Evolutionary conservation across 2,797 vertebrate genomes (phyloP).

Genomic region (Xiphophorus birchmanni): DNA sequence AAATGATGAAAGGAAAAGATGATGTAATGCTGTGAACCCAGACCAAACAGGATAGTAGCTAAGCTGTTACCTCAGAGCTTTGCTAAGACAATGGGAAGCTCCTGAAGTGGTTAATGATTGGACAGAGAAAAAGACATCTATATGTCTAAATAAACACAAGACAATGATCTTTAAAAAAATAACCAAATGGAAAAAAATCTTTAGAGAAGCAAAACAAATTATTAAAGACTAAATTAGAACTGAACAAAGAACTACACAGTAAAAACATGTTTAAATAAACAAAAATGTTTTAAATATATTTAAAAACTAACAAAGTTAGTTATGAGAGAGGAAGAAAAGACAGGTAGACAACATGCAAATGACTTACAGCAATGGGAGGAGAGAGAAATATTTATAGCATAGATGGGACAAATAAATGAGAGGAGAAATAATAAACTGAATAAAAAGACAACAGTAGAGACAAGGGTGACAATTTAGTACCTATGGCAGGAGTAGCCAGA

Average conservation of each 20-base stretch:
- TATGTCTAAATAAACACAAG: neutral
- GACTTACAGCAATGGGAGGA: neutral
- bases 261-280: neutral
- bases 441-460: neutral
- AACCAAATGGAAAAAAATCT: neutral
- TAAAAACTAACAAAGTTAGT: neutral
- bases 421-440: neutral
- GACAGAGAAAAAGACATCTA: neutral
- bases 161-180: neutral
- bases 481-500: constrained; percentile 95
- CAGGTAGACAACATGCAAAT: neutral
- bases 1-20: neutral
- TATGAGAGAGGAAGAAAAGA: neutral
- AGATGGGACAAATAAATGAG: neutral
- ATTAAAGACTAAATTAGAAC: neutral
- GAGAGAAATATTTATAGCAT: neutral
- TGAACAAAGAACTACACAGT: neutral
- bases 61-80: neutral
- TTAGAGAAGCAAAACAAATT: neutral
- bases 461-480: constrained; percentile 67
- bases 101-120: neutral
- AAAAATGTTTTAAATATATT: neutral
- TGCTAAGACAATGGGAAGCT: neutral
- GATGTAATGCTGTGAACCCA: neutral
- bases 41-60: neutral